These are phyloP conservation scores for Andrena camellia DNA, from an alignment of 2,888 invertebrate species.

Conservation along the genomic window DNA sequence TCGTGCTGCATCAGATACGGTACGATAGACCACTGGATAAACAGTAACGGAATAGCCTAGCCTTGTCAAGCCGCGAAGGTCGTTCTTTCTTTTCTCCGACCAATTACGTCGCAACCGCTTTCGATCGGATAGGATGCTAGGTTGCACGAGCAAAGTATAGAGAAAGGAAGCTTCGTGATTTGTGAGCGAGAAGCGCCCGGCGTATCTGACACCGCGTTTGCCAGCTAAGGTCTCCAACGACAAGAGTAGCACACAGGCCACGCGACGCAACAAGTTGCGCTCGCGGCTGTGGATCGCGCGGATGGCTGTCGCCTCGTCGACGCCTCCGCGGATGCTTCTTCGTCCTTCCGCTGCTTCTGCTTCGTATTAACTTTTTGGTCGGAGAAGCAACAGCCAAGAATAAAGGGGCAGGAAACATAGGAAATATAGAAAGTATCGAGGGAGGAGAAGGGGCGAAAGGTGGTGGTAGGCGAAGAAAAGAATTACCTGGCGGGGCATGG, in stretches of 20 bases:
- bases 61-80: neutral
- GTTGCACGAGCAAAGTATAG: too few relatives aligned
- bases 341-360: neutral
- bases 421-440: too few relatives aligned
- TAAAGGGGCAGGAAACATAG: too few relatives aligned
- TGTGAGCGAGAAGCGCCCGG: too few relatives aligned
- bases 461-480: neutral
- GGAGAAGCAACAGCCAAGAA: too few relatives aligned
- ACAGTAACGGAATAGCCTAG: constrained; percentile 17
- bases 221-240: too few relatives aligned
- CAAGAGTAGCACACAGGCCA: neutral
- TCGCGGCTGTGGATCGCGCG: neutral
- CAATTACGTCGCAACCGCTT: neutral
- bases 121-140: too few relatives aligned
- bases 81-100: neutral
- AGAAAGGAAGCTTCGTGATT: too few relatives aligned
- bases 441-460: too few relatives aligned
- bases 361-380: too few relatives aligned
- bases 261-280: constrained; percentile 12
- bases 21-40: neutral
- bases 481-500: constrained; percentile 73
- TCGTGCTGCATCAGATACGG: constrained; percentile 14
- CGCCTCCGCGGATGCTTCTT: neutral
- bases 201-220: too few relatives aligned
- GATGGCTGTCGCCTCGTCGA: neutral